Evolutionary conservation across 2,888 invertebrate species (phyloP), one percentile per base, ranked within the genome.

Genomic region (Phalera bucephala): DNA sequence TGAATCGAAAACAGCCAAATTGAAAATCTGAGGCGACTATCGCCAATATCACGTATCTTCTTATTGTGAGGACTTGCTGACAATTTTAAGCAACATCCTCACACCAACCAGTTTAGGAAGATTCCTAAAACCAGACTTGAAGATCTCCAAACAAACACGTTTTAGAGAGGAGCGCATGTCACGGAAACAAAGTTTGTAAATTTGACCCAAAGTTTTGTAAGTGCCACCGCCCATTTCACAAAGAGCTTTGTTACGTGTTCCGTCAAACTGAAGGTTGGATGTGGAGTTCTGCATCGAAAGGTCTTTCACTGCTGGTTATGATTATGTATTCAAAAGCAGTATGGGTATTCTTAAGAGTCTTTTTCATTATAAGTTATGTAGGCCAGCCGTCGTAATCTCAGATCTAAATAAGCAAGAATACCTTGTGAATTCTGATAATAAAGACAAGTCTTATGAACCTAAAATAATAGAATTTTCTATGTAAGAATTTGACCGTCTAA

Each of bases 331-430:
- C 34, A 40, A 3, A 2, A 1, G 23, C 15, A 9, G 31, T 8
- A 13, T 5, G 31, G 31, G 15, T 10, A 3, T 15, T 15, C 23
- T 31, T 31, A 23, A 10, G 23, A 8, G 15, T n/a, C n/a, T n/a
- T n/a, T 30, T 35, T 25, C 25, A 30, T 35, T 30, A 35, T 6
- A 30, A 19, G 11, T 35, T 30, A 11, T n/a, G 8, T 13, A n/a
- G 20, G 19, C 12, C 15, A 3, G 6, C 11, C 2, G 11, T 2
- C 8, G 20, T 30, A 30, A 19, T 30, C 19, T 30, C 8, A n/a
- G n/a, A n/a, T n/a, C n/a, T n/a, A n/a, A n/a, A n/a, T n/a, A n/a
- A n/a, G n/a, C n/a, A n/a, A n/a, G n/a, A n/a, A n/a, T n/a, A n/a
- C n/a, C n/a, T n/a, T n/a, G n/a, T n/a, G n/a, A n/a, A n/a, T n/a